Evolutionary conservation across 2,113 vertebrate species (phyloP).

Genomic region (Sula dactylatra): DNA sequence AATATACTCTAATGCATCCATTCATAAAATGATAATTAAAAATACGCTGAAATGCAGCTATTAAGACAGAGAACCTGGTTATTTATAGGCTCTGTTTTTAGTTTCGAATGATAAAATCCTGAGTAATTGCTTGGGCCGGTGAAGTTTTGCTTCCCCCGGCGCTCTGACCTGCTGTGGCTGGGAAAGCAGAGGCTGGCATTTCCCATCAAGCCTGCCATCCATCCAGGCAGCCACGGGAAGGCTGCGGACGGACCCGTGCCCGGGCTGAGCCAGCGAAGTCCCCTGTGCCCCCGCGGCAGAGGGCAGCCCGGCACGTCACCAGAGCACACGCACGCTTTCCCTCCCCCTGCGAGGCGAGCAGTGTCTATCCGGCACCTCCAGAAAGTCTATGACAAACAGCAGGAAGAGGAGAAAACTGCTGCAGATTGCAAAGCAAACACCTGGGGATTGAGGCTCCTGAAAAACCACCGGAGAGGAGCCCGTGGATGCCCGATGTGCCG

Average conservation of each 20-base stretch:
- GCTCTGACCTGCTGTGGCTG: not conserved
- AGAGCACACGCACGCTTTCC: accelerated
- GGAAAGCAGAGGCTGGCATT: slow-evolving; percentile 20
- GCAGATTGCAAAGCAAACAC: not conserved
- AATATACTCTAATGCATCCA: slow-evolving; percentile 67
- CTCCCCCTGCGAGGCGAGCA: not conserved
- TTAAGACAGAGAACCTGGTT: slow-evolving; percentile 39
- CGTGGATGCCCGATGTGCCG: not conserved
- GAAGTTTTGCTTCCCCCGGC: not conserved
- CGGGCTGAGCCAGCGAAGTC: accelerated
- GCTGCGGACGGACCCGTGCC: accelerated
- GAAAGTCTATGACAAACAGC: not conserved
- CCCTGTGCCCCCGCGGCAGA: not conserved
- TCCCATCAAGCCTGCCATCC: not conserved
- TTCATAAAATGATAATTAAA: slow-evolving; percentile 68
- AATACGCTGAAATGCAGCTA: slow-evolving; percentile 48
- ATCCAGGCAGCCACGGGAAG: accelerated
- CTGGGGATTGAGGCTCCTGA: accelerated
- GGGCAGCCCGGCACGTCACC: not conserved
- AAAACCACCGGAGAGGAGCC: not conserved
- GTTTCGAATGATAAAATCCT: slow-evolving; percentile 23
- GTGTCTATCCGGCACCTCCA: not conserved
- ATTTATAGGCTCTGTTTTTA: slow-evolving; percentile 25
- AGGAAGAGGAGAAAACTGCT: not conserved
- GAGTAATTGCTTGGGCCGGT: slow-evolving; percentile 2